Base-by-base conservation (phyloP, 2,797 vertebrate species). In the Somateria mollissima region DNA sequence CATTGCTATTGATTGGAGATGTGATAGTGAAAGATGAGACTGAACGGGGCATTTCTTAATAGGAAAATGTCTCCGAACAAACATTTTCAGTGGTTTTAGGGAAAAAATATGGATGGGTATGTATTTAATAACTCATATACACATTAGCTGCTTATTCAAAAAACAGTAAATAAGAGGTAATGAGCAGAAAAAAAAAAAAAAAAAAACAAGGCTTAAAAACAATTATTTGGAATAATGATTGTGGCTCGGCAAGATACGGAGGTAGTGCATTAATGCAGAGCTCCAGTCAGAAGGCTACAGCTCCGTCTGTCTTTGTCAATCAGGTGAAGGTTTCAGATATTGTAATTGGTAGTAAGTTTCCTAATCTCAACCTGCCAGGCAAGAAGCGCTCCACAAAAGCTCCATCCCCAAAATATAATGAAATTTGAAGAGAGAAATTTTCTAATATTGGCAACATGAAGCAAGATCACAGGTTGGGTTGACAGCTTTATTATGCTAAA, bases 361-460 rank as follows among this genome's bases (percentile, higher is more conserved):
- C 95, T 95, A 96, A 97, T 95, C 89, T 96, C 91, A 65, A 83
- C 76, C 91, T 94, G 92, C 36, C 92, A 97, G 96, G 96, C 94
- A 89, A 94, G 88, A 89, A 96, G 81, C 81, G 34, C 79, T 88
- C 83, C 83, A 92, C 92, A 96, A 95, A 96, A 95, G 87, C 87
- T 66, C 92, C 43, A 39, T 76, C 79, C 78, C 81, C 75, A 15
- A 79, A 94, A 90, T 67, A 92, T 73, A 93, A 96, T 61, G 90
- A 11, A 79, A 84, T 66, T 58, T 93, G 84, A 85, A 87, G 89
- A 89, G 88, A 80, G 61, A 32, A 91, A 72, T 88, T 90, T 85
- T 84, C 93, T 70, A 78, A 64, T 58, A 51, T 41, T 85, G 93
- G 90, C 80, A 84, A 74, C 84, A 21, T 1, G 54, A 80, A 71